Evolutionary conservation across 2,113 vertebrate species (phyloP).

Genomic region (Varanus salvator): DNA sequence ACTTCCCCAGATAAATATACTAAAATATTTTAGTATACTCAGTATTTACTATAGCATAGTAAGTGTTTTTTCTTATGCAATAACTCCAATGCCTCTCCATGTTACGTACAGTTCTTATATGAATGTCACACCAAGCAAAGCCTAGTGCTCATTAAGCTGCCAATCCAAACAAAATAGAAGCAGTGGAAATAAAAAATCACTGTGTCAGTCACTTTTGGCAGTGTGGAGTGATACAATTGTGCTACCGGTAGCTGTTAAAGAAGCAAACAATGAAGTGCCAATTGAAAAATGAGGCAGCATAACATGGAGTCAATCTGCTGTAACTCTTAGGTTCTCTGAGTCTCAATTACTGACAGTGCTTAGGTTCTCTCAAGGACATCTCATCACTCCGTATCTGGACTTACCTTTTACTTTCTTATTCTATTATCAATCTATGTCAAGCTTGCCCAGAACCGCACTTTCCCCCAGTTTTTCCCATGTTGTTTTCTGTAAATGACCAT

Average conservation of each 20-base stretch:
- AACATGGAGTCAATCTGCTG: background rate
- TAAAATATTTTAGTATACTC: too few species aligned
- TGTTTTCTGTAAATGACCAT: background rate
- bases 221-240: background rate
- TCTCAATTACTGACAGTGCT: background rate
- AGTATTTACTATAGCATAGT: background rate
- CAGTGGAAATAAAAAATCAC: background rate
- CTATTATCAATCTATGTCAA: background rate
- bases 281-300: slow-evolving; percentile 2
- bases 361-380: slow-evolving; percentile 2
- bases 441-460: background rate
- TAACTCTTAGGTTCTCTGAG: background rate
- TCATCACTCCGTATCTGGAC: background rate
- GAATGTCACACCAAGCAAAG: background rate
- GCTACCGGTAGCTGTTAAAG: background rate
- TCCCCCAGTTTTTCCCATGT: background rate
- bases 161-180: background rate
- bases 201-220: background rate
- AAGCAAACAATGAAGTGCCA: background rate
- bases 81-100: background rate
- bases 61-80: background rate
- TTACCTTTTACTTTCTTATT: background rate
- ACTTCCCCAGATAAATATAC: too few species aligned
- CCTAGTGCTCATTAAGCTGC: background rate
- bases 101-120: slow-evolving; percentile 1